Conservation (phyloP, 2,113 vertebrate species). For the Hippocampus zosterae region DNA sequence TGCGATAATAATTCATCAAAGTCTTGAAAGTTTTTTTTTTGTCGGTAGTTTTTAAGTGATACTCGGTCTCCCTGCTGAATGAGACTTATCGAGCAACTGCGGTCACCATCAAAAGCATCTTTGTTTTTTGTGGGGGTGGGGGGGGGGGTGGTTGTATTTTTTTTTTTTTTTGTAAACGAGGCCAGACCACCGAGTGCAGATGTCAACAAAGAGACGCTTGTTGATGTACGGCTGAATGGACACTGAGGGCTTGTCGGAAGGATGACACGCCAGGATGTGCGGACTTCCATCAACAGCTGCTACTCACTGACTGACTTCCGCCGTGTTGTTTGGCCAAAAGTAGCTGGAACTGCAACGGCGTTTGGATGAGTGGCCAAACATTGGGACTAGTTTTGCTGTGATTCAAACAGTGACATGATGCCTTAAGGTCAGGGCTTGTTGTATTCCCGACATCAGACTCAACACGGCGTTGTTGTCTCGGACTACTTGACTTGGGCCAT, state of each 20-base stretch:
- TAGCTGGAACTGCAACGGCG: no score
- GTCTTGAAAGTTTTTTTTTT: background rate
- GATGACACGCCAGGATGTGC: background rate
- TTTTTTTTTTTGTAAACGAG: background rate
- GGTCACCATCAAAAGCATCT: background rate
- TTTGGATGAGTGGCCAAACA: no score
- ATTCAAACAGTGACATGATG: no score
- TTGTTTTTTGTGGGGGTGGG: background rate
- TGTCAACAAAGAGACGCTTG: conserved; percentile 5
- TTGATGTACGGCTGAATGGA: background rate
- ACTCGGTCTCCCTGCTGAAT: background rate
- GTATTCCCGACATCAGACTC: no score
- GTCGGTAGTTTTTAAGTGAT: background rate
- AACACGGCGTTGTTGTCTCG: no score
- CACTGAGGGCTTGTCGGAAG: conserved; percentile 1
- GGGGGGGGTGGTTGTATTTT: background rate
- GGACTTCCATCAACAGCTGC: background rate
- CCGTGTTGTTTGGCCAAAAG: background rate
- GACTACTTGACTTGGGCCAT: no score
- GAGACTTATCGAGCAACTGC: background rate
- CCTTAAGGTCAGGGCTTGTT: no score
- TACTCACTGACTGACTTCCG: background rate
- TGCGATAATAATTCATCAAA: background rate
- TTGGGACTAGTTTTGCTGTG: no score
- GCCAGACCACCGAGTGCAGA: background rate